phyloP scores from a whole-genome alignment of 2,888 invertebrate species.

The Eupithecia centaureata region DNA sequence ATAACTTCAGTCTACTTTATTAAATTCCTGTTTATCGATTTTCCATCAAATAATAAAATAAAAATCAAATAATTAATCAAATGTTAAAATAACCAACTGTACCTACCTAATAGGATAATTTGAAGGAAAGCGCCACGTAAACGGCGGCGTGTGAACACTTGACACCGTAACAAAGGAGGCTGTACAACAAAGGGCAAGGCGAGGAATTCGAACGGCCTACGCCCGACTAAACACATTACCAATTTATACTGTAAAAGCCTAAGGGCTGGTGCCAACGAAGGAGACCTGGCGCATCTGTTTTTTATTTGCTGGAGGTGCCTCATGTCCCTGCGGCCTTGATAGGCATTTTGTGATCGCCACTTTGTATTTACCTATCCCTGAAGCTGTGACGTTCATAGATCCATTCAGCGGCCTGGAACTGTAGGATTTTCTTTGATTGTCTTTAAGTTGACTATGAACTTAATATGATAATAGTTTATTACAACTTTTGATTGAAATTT shows the following conservation, averaged over 20 bases:
- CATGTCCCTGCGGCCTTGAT: too few relatives aligned
- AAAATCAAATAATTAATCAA: neutral
- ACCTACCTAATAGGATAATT: slow-evolving; percentile 8
- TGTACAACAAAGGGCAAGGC: slow-evolving; percentile 57
- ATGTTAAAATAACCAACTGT: neutral
- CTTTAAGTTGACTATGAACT: too few relatives aligned
- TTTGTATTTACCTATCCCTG: too few relatives aligned
- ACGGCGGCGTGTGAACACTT: slow-evolving; percentile 68
- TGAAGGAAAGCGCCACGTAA: slow-evolving; percentile 66
- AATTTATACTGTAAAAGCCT: slow-evolving; percentile 27
- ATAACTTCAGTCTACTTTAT: neutral
- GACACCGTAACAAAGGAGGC: slow-evolving; percentile 73
- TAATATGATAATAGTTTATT: too few relatives aligned
- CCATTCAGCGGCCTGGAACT: too few relatives aligned
- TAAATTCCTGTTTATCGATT: neutral
- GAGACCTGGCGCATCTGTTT: neutral
- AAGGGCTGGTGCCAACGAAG: slow-evolving; percentile 17
- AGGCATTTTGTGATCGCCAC: too few relatives aligned
- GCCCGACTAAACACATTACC: slow-evolving; percentile 41
- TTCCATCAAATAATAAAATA: neutral
- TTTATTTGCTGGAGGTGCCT: too few relatives aligned
- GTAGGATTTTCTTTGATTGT: too few relatives aligned
- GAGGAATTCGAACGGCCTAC: slow-evolving; percentile 57
- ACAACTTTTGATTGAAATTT: too few relatives aligned
- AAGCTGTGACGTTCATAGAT: too few relatives aligned